Conservation (phyloP, 2,888 invertebrate species). For the Achlya flavicornis region DNA sequence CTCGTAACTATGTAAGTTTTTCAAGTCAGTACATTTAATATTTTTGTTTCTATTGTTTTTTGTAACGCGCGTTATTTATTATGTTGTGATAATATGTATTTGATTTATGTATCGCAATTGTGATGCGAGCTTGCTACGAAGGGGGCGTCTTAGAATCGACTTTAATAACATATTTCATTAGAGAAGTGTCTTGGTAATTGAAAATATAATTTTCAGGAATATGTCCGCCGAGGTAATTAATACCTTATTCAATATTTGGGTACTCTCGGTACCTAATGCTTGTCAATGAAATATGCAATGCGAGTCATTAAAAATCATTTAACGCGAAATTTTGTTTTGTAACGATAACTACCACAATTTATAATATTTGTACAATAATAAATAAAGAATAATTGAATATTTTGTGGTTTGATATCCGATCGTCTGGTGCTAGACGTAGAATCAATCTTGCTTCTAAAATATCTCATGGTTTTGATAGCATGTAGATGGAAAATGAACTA, state of each 20-base stretch:
- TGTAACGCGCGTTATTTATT: constrained; percentile 67
- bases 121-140: constrained; percentile 29
- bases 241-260: not conserved
- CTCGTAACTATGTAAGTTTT: constrained; percentile 62
- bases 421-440: constrained; percentile 43
- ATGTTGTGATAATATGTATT: constrained; percentile 57
- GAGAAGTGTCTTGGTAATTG: not conserved
- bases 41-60: constrained; percentile 50
- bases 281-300: constrained; percentile 19
- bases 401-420: constrained; percentile 41
- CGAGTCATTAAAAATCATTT: constrained; percentile 15
- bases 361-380: constrained; percentile 34
- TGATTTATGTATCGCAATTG: constrained; percentile 42
- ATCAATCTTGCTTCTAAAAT: constrained; percentile 30
- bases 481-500: constrained; percentile 25
- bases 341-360: constrained; percentile 29
- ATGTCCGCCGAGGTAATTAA: not conserved
- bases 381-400: constrained; percentile 35
- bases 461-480: constrained; percentile 24
- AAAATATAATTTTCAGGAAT: not conserved
- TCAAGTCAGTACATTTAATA: constrained; percentile 65
- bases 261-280: not conserved
- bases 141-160: constrained; percentile 15
- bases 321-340: constrained; percentile 37
- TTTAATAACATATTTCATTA: constrained; percentile 10